Percentiles rank a stretch among this genome's conserved stretches.
These are phyloP conservation scores for Pegoplata infirma DNA, from an alignment of 2,888 invertebrate species.

Conservation along the genomic window DNA sequence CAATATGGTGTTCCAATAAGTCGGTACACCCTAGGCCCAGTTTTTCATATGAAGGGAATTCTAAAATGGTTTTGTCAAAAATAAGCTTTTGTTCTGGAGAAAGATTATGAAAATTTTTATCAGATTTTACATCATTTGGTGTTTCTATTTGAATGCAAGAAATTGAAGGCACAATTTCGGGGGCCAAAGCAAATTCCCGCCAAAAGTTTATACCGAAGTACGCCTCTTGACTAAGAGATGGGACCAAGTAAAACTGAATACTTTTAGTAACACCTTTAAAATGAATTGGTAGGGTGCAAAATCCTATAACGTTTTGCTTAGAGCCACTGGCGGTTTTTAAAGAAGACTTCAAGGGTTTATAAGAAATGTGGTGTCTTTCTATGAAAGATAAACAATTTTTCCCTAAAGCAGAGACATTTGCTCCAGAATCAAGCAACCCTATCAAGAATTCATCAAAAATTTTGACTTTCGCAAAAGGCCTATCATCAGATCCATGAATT, in stretches of 20 bases:
- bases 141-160: background rate
- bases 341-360: background rate
- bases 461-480: slow-evolving; percentile 32
- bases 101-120: background rate
- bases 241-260: slow-evolving; percentile 30
- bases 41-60: slow-evolving; percentile 22
- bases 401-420: background rate
- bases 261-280: slow-evolving; percentile 10
- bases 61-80: background rate
- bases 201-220: too few species aligned
- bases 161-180: background rate
- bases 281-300: background rate
- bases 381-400: slow-evolving; percentile 6
- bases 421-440: slow-evolving; percentile 26
- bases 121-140: background rate
- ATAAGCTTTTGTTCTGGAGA: background rate
- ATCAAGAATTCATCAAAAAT: background rate
- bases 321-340: background rate
- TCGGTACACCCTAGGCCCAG: slow-evolving; percentile 9
- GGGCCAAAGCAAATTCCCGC: slow-evolving; percentile 1
- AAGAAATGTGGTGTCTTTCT: background rate
- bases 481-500: background rate
- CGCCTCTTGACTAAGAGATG: background rate
- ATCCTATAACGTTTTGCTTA: background rate
- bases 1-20: background rate